Base-by-base conservation (phyloP, 2,797 vertebrate genomes). In the Falco columbarius region DNA sequence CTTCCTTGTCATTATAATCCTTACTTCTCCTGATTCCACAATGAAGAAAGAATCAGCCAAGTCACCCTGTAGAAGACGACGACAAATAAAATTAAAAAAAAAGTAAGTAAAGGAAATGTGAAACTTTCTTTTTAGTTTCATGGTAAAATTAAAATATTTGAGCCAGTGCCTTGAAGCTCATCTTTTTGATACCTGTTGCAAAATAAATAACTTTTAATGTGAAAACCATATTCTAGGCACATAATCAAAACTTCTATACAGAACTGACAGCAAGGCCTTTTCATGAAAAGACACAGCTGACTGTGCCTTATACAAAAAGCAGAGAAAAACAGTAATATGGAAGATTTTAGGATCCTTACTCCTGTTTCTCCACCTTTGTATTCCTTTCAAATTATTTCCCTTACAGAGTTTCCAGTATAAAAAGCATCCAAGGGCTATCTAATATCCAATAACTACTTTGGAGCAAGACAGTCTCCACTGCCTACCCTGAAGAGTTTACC, bases 21-120 rank as follows among this genome's bases (percentile, higher is more conserved):
- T 99, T 96, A 99, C 99, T 98, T 99, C 99, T 96, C 99, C 99
- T 85, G 99, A 99, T 98, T 99, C 99, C 79, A 99, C 99, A 96
- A 99, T 99, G 98, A 99, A 99, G 98, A 99, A 99, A 97, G 98
- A 99, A 97, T 99, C 98, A 52, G 99, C 99, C 98, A 98, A 98
- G 96, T 99, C 99, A 94, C 99, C 99, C 99, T 99, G 96, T 52
- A 85, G 49, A 93, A 91, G 46, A 55, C 38, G 71, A 70, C 63
- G 86, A 95, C 83, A 36, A 36, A 36, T 36, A 36, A 36, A 36
- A 36, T 36, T 36, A 36, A 36, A 36, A 36, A 36, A 67, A 5
- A 81, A 72, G 3, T 20, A 23, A 70, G 20, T 54, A 61, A 81
- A 65, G 55, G 19, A 88, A 88, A 76, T 7, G 17, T 38, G 32